These are phyloP conservation scores for Cheiracanthium punctorium DNA, from an alignment of 2,888 invertebrate species.

Conservation along the genomic window DNA sequence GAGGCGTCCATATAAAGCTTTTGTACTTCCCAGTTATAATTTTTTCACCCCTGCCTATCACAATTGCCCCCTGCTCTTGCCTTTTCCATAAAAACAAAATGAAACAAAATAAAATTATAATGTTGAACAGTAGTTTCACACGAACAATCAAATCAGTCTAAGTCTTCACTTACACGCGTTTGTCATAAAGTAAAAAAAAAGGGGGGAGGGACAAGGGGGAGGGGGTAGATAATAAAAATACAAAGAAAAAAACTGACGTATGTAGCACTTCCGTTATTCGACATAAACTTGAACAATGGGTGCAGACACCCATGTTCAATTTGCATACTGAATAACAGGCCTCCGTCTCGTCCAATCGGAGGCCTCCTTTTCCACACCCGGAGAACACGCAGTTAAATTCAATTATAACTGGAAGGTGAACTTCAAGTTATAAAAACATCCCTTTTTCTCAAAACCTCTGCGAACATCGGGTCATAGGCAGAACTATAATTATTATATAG, in stretches of 20 bases:
- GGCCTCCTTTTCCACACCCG: slow-evolving; percentile 11
- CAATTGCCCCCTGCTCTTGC: not conserved
- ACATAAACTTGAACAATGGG: slow-evolving; percentile 48
- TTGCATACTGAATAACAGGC: slow-evolving; percentile 62
- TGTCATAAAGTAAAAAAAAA: not conserved
- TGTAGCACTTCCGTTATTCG: slow-evolving; percentile 46
- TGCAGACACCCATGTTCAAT: slow-evolving; percentile 45
- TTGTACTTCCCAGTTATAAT: not conserved
- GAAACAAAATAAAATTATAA: not conserved
- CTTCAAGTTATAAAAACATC: slow-evolving; percentile 52
- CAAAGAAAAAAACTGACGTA: slow-evolving; percentile 12
- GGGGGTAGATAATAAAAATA: not conserved
- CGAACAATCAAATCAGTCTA: slow-evolving; percentile 10
- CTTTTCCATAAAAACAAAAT: not conserved
- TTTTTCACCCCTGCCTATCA: not conserved
- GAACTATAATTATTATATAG: slow-evolving; percentile 61
- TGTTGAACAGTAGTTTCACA: not conserved
- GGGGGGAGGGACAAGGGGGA: not conserved
- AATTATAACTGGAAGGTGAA: slow-evolving; percentile 54
- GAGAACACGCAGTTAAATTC: slow-evolving; percentile 46
- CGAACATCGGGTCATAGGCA: slow-evolving; percentile 44
- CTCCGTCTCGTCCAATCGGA: slow-evolving; percentile 39
- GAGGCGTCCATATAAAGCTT: not conserved
- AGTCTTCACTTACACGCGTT: not conserved
- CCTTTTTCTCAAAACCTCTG: slow-evolving; percentile 42